phyloP scores from a whole-genome alignment of 2,888 invertebrate species.

The Lithophane socia region DNA sequence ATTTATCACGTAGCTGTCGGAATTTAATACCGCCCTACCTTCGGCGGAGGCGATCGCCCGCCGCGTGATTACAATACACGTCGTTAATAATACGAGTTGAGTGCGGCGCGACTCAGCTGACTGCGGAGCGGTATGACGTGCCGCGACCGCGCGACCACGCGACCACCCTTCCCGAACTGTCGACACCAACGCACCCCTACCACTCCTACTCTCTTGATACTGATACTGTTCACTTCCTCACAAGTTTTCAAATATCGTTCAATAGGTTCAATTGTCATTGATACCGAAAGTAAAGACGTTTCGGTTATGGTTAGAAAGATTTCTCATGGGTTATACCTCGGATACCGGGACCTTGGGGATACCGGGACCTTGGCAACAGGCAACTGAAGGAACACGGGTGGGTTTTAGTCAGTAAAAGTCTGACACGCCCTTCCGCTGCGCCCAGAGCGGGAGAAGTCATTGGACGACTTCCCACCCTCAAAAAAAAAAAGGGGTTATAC shows the following conservation, averaged over 20 bases:
- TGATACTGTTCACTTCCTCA: constrained; percentile 23
- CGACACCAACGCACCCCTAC: constrained; percentile 63
- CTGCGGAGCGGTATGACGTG: constrained; percentile 63
- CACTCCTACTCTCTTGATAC: constrained; percentile 47
- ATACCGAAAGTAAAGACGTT: constrained; percentile 2
- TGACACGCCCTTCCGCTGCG: no score
- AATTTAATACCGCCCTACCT: constrained; percentile 91
- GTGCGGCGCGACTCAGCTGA: constrained; percentile 76
- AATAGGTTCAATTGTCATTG: constrained; percentile 16
- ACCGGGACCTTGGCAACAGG: no score
- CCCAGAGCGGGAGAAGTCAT: no score
- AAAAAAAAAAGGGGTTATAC: no score
- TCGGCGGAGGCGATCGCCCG: constrained; percentile 90
- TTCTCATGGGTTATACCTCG: background rate
- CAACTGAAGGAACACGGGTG: no score
- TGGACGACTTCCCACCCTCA: no score
- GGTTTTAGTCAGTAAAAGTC: no score
- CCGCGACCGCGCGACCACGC: constrained; percentile 49
- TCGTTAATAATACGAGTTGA: constrained; percentile 89
- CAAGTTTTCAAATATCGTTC: constrained; percentile 29
- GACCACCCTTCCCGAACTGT: constrained; percentile 42
- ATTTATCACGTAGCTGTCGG: constrained; percentile 91
- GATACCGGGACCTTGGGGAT: no score
- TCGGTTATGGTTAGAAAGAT: background rate
- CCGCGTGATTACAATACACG: constrained; percentile 91